Percentiles rank a stretch among this genome's conserved stretches.
Conservation (phyloP, 2,797 vertebrate genomes). For the Sebastiscus tertius region DNA sequence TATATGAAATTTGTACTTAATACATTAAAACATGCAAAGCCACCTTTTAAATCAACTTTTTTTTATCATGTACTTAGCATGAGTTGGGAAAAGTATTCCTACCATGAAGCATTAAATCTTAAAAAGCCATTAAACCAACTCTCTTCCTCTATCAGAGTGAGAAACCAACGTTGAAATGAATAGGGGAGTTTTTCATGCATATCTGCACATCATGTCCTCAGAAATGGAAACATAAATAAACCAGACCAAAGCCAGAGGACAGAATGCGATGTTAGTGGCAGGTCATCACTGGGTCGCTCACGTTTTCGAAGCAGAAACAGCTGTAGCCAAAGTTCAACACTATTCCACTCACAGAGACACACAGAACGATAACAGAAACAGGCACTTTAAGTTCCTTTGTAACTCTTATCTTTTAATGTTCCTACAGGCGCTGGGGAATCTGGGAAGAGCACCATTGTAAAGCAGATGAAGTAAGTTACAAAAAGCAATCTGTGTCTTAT, state of each 20-base stretch:
- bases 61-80: not conserved
- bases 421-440: slow-evolving; percentile 87
- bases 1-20: not conserved
- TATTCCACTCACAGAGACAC: not conserved
- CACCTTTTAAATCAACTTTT: not conserved
- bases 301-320: slow-evolving; percentile 22
- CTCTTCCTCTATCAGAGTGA: not conserved
- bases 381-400: not conserved
- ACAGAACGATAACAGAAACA: not conserved
- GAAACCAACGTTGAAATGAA: slow-evolving; percentile 29
- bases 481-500: not conserved
- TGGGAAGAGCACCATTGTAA: slow-evolving; percentile 88
- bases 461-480: slow-evolving; percentile 88
- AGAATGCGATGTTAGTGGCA: not conserved
- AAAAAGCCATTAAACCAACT: not conserved
- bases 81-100: not conserved
- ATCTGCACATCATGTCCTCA: slow-evolving; percentile 33
- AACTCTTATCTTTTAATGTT: slow-evolving; percentile 45
- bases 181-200: not conserved
- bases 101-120: not conserved
- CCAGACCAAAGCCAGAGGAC: slow-evolving; percentile 13
- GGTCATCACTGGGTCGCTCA: slow-evolving; percentile 8
- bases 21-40: not conserved
- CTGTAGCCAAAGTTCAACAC: slow-evolving; percentile 2
- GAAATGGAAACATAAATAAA: slow-evolving; percentile 55